Percentiles rank a stretch among this genome's conserved stretches.
phyloP scores from a whole-genome alignment of 1,140 invertebrate species.

The Polypedilum vanderplanki region DNA sequence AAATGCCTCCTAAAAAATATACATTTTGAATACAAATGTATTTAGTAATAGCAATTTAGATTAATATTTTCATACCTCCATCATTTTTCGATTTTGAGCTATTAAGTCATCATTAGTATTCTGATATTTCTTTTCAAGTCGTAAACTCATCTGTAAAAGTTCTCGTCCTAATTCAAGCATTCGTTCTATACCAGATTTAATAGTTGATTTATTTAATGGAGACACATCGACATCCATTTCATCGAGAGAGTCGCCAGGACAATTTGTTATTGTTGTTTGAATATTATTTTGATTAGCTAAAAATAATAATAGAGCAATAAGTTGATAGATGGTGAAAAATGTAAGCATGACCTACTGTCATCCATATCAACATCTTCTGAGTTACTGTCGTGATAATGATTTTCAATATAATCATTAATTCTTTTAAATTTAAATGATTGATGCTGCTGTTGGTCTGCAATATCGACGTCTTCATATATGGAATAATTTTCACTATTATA shows the following conservation, averaged over 20 bases:
- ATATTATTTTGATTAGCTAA: not conserved
- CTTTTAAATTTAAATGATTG: slow-evolving; percentile 38
- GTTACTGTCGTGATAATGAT: slow-evolving; percentile 26
- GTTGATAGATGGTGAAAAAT: slow-evolving; percentile 35
- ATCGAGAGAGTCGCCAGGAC: not conserved
- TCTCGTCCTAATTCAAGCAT: slow-evolving; percentile 93
- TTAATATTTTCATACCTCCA: slow-evolving; percentile 60
- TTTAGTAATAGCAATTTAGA: not conserved
- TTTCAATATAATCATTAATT: slow-evolving; percentile 25
- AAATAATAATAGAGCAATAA: slow-evolving; percentile 35
- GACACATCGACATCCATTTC: slow-evolving; percentile 47
- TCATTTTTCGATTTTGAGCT: slow-evolving; percentile 78
- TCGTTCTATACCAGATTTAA: slow-evolving; percentile 74
- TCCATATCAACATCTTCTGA: slow-evolving; percentile 47
- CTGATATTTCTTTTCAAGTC: slow-evolving; percentile 66
- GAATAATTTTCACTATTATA: slow-evolving; percentile 34
- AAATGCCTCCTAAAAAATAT: slow-evolving; percentile 75
- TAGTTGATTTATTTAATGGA: slow-evolving; percentile 58
- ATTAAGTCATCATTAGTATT: slow-evolving; percentile 61
- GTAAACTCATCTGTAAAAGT: slow-evolving; percentile 82
- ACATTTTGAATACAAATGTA: not conserved
- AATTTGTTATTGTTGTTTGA: not conserved
- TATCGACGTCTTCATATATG: not conserved
- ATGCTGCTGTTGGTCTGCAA: slow-evolving; percentile 38
- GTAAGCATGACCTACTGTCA: slow-evolving; percentile 37